Base-by-base conservation (phyloP, 2,888 invertebrate genomes). In the Ophioninae sp. region DNA sequence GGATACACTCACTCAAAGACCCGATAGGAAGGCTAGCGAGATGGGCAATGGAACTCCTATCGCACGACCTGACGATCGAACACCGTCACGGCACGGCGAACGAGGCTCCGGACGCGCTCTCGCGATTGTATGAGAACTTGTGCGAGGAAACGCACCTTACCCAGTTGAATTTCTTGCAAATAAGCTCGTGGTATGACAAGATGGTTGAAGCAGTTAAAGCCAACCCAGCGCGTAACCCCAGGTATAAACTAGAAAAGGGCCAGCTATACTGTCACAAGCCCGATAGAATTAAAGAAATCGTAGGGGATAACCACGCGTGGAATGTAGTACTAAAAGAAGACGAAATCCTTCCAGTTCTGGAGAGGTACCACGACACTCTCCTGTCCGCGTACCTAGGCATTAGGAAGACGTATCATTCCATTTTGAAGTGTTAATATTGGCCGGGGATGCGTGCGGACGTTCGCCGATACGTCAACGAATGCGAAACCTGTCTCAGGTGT, bases 1-100 rank as follows among this genome's bases (percentile, higher is more conserved):
- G 88, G 88, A 61, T 88, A 1, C 78, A 82, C 10, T 81, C 80
- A n/a, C 75, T 86, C 6, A 84, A 87, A 21, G 79, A 87, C 23
- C 88, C 89, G 8, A 70, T 72, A 67, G 88, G 83, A 0, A 37
- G 76, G 7, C 13, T 82, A 6, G 68, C 73, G 6, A 61, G 81
- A 8, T 82, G 72, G 69, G 56, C 68, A 0, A 64, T 73, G 78
- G 56, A 61, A 6, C 13, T 78, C 0, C n/a, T 67, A 10, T 73
- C 68, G 0, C 50, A 76, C n/a, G 70, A 81, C 8, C 39, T 67
- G 6, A 56, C 62, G 0, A 65, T 81, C 8, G 68, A 73, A 0
- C 78, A 82, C 44, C 78, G 78, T 0, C 68, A 69, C 0, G 77
- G 74, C 0, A 10, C 78, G 7, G 41, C 23, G 0, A 78, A 78